Evolutionary conservation across 2,797 vertebrate species (phyloP).

Genomic region (Meda fulgida): DNA sequence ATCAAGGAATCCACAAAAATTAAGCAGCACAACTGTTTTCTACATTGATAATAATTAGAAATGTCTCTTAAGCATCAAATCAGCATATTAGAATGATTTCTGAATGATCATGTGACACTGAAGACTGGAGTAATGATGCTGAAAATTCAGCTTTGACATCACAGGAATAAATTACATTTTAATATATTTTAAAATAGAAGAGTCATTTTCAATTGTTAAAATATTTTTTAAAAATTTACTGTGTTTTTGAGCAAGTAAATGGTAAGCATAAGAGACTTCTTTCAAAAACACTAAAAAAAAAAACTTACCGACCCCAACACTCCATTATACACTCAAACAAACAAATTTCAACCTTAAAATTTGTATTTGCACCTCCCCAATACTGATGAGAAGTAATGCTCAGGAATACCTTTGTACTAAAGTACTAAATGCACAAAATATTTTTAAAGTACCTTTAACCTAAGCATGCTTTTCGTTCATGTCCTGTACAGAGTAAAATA

Average conservation of each 20-base stretch:
- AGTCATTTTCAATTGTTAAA: background rate
- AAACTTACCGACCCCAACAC: no score
- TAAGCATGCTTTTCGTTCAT: background rate
- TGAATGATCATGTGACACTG: background rate
- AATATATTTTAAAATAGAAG: background rate
- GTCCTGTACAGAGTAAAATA: constrained; percentile 85
- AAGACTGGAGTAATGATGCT: background rate
- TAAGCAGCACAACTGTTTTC: no score
- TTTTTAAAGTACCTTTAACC: background rate
- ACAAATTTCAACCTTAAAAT: no score
- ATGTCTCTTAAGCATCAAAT: no score
- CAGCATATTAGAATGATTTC: background rate
- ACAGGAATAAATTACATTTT: background rate
- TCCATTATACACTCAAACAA: no score
- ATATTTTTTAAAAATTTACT: background rate
- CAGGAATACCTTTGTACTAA: background rate
- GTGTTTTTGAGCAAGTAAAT: background rate
- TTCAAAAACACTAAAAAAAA: background rate
- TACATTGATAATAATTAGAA: no score
- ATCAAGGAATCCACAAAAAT: no score
- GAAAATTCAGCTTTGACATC: background rate
- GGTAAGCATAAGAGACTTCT: background rate
- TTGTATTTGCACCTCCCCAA: background rate
- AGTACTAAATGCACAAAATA: background rate
- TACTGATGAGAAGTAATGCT: background rate